Conservation (phyloP, 1,140 invertebrate genomes). For the Berghia stephanieae region DNA sequence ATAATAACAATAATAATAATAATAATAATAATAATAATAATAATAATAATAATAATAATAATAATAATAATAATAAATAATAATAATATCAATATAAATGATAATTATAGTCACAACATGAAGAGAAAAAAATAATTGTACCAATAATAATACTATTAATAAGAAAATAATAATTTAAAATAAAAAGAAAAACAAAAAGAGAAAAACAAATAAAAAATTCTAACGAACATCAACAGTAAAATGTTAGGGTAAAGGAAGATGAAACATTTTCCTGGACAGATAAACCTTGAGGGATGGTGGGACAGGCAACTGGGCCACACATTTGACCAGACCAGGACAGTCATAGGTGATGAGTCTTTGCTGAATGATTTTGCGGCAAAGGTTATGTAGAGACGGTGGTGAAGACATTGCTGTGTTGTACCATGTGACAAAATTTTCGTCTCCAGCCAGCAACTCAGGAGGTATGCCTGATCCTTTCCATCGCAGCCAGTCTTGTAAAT, state of each 20-base stretch:
- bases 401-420: slow-evolving; percentile 58
- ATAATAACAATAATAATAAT: slow-evolving; percentile 3
- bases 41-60: slow-evolving; percentile 17
- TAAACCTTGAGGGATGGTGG: slow-evolving; percentile 49
- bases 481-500: slow-evolving; percentile 63
- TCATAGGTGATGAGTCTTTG: slow-evolving; percentile 48
- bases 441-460: slow-evolving; percentile 55
- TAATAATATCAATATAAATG: too few relatives aligned
- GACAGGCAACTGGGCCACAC: slow-evolving; percentile 45
- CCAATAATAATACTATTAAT: slow-evolving; percentile 14
- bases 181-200: neutral
- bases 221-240: too few relatives aligned
- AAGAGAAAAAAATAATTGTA: neutral
- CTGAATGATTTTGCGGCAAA: slow-evolving; percentile 64
- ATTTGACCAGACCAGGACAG: slow-evolving; percentile 40
- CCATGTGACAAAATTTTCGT: slow-evolving; percentile 59
- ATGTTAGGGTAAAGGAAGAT: slow-evolving; percentile 43
- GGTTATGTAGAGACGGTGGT: slow-evolving; percentile 58
- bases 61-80: too few relatives aligned
- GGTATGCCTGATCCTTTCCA: slow-evolving; percentile 65
- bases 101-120: too few relatives aligned
- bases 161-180: neutral
- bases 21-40: neutral
- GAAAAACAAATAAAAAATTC: neutral
- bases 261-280: slow-evolving; percentile 54